Evolutionary conservation across 2,113 vertebrate species (phyloP), one percentile per base, ranked within the genome.

Genomic region (Thalassoma bifasciatum): DNA sequence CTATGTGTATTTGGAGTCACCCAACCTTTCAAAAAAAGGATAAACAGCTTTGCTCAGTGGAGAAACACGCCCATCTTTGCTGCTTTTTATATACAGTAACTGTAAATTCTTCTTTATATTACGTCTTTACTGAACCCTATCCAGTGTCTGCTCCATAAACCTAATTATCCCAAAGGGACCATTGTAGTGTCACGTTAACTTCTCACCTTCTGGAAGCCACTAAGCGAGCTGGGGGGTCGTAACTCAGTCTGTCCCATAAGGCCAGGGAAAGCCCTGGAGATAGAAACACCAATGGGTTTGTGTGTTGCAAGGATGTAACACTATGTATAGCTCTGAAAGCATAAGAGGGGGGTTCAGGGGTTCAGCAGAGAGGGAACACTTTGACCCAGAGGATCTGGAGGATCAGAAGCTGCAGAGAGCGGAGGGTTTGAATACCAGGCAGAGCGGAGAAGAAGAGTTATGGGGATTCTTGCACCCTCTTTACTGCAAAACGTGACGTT

Each of bases 251-350:
- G 11, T 52, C 52, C 51, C 49, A 10, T 37, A 38, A 68, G 71
- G 53, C n/a, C 66, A 42, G 60, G 65, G 70, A 54, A 72, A 82
- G 37, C 77, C 70, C 53, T 75, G 54, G 57, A 71, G 69, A 61
- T 0, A 62, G 75, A 21, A 21, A 23, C 38, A n/a, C 23, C 3
- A 1, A 22, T 59, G 5, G 38, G 10, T 52, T 30, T 50, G 50
- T 16, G 22, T 47, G 66, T 37, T 36, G 44, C 2, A 67, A 21
- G 24, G 46, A 44, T 68, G 49, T 40, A 23, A 54, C 38, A 30
- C 81, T 74, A 84, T 76, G 81, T 81, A 44, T 86, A 84, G 80
- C 81, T 79, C 9, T 81, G 75, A 64, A 86, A 86, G 83, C 66
- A 80, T 66, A 81, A 71, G 69, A 38, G 67, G 63, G 5, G 66